Evolutionary conservation across 2,888 invertebrate species (phyloP).

Genomic region (Xestia sexstrigata): DNA sequence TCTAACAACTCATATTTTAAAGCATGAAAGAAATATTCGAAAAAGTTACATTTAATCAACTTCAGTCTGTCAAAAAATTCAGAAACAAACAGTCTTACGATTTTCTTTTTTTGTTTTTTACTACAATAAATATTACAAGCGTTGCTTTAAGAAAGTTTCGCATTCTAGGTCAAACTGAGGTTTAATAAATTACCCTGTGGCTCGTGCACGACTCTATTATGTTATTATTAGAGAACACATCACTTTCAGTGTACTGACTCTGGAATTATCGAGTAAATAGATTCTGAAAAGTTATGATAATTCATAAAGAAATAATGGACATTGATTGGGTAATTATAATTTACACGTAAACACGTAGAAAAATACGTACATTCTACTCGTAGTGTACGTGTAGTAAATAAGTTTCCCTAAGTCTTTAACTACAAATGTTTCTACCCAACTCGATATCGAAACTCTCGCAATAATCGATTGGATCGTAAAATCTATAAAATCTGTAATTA

Average conservation of each 20-base stretch:
- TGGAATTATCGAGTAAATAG: constrained; percentile 7
- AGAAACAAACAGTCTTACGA: constrained; percentile 9
- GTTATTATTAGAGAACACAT: constrained; percentile 39
- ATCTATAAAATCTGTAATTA: constrained; percentile 39
- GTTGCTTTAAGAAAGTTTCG: not conserved
- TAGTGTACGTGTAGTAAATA: not conserved
- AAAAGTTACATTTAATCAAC: constrained; percentile 19
- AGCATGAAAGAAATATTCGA: not conserved
- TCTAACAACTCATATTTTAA: not conserved
- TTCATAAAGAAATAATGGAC: not conserved
- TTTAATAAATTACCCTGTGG: constrained; percentile 47
- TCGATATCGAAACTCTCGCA: not conserved
- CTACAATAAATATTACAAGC: constrained; percentile 38
- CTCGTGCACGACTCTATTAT: constrained; percentile 29
- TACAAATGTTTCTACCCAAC: not conserved
- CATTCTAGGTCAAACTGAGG: constrained; percentile 57
- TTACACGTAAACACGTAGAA: too few species aligned
- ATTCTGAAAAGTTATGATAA: not conserved
- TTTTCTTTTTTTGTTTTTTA: constrained; percentile 20
- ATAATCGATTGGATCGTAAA: constrained; percentile 36
- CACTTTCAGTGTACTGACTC: constrained; percentile 1
- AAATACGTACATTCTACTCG: too few species aligned
- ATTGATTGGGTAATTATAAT: not conserved
- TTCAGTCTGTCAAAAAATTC: constrained; percentile 20
- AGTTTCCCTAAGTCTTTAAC: too few species aligned